Base-by-base conservation (phyloP, 2,113 vertebrate genomes). In the Coreoperca whiteheadi region DNA sequence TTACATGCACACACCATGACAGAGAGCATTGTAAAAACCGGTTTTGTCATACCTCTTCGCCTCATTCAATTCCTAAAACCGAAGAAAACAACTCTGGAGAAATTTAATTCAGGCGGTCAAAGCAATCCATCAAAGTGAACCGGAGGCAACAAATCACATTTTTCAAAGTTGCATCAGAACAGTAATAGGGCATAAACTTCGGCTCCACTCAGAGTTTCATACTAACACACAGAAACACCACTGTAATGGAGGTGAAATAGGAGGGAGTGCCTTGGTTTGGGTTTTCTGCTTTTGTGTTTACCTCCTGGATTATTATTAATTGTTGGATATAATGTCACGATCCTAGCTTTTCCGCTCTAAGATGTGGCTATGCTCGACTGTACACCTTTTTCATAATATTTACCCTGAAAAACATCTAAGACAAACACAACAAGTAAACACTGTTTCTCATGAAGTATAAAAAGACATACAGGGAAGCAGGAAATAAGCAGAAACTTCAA, bases 71-170 rank as follows among this genome's bases (percentile, higher is more conserved):
- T 43, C 66, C 59, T 15, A 16, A 64, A 74, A 75, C 25, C 0
- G 14, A 43, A 53, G 71, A 80, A 80, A 77, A 77, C 63, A 76
- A 79, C 70, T 66, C 56, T 15, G 0, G 70, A 76, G 64, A 81
- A 66, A 30, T 85, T 53, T 61, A 76, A 77, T 84, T 86, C 51
- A 76, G 53, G 48, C 32, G 30, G 84, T 83, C 82, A 83, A 84
- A 84, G 85, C 73, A 46, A 91, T 89, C 66, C 74, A 85, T 89
- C 84, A 84, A 79, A 79, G 53, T 34, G 28, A 71, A 74, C 74
- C 20, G 6, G 56, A 83, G 70, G 77, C 64, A 50, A 53, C 54
- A 74, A 68, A 69, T 48, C 53, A 59, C 41, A 60, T 74, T 81
- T 79, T 74, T 79, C 63, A 77, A 72, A 67, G 41, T 79, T 77